Evolutionary conservation across 2,797 vertebrate species (phyloP).

Genomic region (Ciconia nigra): DNA sequence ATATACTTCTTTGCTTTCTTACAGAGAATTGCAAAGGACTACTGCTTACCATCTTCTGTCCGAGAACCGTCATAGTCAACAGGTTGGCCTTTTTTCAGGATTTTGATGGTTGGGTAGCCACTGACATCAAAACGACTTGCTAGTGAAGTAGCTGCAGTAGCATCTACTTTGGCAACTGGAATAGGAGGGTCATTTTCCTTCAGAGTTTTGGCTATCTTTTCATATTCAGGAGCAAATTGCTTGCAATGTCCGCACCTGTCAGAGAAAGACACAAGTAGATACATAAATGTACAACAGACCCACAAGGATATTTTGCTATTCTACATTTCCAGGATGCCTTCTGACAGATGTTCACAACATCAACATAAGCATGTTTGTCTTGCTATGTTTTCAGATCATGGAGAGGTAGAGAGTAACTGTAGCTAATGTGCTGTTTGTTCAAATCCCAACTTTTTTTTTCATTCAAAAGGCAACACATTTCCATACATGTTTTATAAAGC

Average conservation of each 20-base stretch:
- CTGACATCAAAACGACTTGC: slow-evolving; percentile 88
- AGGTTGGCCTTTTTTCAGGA: slow-evolving; percentile 91
- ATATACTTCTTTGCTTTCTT: not conserved
- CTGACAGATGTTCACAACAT: not conserved
- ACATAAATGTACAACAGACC: fast-evolving
- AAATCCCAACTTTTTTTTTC: not conserved
- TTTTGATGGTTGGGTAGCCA: slow-evolving; percentile 96
- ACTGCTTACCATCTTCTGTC: slow-evolving; percentile 83
- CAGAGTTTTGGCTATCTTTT: slow-evolving; percentile 89
- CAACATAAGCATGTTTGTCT: not conserved
- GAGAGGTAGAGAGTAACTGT: not conserved
- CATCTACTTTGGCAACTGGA: slow-evolving; percentile 94
- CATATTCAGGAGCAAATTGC: slow-evolving; percentile 93
- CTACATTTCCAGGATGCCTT: not conserved
- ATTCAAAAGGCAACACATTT: not conserved
- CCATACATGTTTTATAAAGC: not conserved
- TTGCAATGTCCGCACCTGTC: slow-evolving; percentile 97
- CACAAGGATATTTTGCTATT: not conserved
- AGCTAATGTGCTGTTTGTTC: not conserved
- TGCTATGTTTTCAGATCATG: not conserved
- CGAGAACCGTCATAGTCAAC: slow-evolving; percentile 92
- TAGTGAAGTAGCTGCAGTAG: slow-evolving; percentile 79
- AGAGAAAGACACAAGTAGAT: not conserved
- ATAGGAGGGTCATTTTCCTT: slow-evolving; percentile 90
- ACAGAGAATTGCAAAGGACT: not conserved